These are phyloP conservation scores for Bradypodion ventrale DNA, from an alignment of 2,797 vertebrate genomes.

Conservation along the genomic window DNA sequence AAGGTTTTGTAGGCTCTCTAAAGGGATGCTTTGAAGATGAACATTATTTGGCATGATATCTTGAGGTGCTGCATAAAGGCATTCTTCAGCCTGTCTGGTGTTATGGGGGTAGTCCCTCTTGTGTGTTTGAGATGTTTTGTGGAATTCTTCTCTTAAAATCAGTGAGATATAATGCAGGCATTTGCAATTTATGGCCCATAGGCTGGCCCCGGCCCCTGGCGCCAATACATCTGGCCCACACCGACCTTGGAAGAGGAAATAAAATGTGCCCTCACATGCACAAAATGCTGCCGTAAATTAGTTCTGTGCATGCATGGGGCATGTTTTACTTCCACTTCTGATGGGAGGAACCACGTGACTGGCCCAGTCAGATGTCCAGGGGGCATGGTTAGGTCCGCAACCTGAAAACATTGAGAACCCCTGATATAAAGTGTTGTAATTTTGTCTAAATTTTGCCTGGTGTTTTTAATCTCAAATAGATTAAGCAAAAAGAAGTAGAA, in stretches of 20 bases:
- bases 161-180: not conserved
- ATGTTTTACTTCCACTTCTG: too few species aligned
- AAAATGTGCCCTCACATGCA: too few species aligned
- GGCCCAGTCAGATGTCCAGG: too few species aligned
- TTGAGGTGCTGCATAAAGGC: conserved; percentile 2
- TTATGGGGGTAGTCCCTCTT: not conserved
- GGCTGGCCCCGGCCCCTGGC: too few species aligned
- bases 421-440: not conserved
- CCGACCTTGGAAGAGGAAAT: too few species aligned
- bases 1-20: conserved; percentile 19
- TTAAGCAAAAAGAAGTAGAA: not conserved
- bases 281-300: too few species aligned
- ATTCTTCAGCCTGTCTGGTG: conserved; percentile 25
- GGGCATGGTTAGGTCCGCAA: too few species aligned
- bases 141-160: not conserved
- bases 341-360: too few species aligned
- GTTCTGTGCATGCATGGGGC: too few species aligned
- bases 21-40: conserved; percentile 53
- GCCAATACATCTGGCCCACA: too few species aligned
- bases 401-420: too few species aligned
- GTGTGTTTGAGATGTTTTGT: not conserved
- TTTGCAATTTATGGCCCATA: too few species aligned
- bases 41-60: conserved; percentile 53
- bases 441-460: not conserved
- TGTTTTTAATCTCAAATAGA: not conserved